Evolutionary conservation across 2,888 invertebrate species (phyloP), one percentile per base, ranked within the genome.

Genomic region (Cancer borealis): DNA sequence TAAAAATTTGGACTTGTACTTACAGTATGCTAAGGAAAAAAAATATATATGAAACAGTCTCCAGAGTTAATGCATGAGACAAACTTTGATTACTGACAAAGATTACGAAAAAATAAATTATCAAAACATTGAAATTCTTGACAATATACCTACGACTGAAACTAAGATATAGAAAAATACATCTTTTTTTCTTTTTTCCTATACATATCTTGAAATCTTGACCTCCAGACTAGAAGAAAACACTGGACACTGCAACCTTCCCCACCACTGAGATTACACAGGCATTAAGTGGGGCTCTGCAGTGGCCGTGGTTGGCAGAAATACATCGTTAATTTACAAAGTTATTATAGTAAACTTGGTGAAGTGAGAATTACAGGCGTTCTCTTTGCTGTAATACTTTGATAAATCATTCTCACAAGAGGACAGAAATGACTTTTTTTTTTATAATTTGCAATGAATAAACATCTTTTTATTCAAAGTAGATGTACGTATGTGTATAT

Each of bases 191-290:
- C 39, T 39, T 73, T 26, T 8, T 26, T 39, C 39, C 84, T 84
- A 84, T 17, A 84, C 84, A 84, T 84, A 84, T 39, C 30, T 84
- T 84, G 84, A 84, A 84, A 39, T 84, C 84, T 84, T 84, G 84
- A 84, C 84, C 84, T 84, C 84, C 84, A 84, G 84, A 84, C 84
- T 84, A 84, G 84, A 84, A 84, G 84, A 84, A 84, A 84, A 84
- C 84, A 84, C 84, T 14, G 39, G 39, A 12, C 84, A 30, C 84
- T 84, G 84, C 39, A 39, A 39, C 84, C 66, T 66, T 84, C 84
- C 39, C 84, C 39, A 14, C 73, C 73, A 30, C 39, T 30, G 84
- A 84, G 84, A 84, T 39, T 1, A 84, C 39, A 84, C 39, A 84
- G 17, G 39, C 39, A 39, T 21, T 4, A 14, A 3, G 84, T 8